Evolutionary conservation across 30 jellyfish, hydroid and myxozoan genomes (phyloP), one percentile per base, ranked within the genome.

Genomic region (Aurelia aurita): DNA sequence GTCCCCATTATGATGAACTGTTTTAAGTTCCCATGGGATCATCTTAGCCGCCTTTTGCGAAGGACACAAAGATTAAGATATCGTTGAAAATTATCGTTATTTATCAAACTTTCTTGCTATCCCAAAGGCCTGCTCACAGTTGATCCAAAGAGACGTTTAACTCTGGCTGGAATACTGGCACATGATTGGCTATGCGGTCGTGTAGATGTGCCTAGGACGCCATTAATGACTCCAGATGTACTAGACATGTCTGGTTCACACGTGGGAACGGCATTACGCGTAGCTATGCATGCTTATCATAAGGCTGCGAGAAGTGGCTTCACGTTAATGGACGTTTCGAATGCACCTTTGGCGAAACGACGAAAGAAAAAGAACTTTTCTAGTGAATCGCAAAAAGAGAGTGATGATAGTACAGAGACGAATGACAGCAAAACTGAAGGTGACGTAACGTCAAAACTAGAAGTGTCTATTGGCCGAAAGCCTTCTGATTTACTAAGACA

Each of bases 131-230:
- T 95, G 72, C 91, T 95, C 69, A 95, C 92, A 18, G 99, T 95
- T 14, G 99, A 95, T 34, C 97, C 99, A 46, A 64, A 76, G 18
- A 88, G 89, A 73, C 91, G 99, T 8, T 55, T 95, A 60, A 89
- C 98, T 2, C 63, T 95, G 57, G 91, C 71, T 32, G 96, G 86
- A 22, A 73, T 95, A 39, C 83, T 85, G 28, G 80, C 97, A 13
- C 99, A 95, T 45, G 99, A 95, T 47, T 95, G 99, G 99, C 79
- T 95, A 6, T 75, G 97, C 35, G 98, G 97, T 22, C 97, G 99
- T 46, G 97, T 95, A 9, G 95, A 84, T 26, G 94, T 95, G 20
- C 99, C 99, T 7, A 73, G 97, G 13, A 95, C 99, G 58, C 99
- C 99, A 26, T 64, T 95, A 31, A 85, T 89, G 98, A 95, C 99